These are phyloP conservation scores for Lasiurus borealis DNA, from an alignment of 2,113 vertebrate genomes.

Conservation along the genomic window DNA sequence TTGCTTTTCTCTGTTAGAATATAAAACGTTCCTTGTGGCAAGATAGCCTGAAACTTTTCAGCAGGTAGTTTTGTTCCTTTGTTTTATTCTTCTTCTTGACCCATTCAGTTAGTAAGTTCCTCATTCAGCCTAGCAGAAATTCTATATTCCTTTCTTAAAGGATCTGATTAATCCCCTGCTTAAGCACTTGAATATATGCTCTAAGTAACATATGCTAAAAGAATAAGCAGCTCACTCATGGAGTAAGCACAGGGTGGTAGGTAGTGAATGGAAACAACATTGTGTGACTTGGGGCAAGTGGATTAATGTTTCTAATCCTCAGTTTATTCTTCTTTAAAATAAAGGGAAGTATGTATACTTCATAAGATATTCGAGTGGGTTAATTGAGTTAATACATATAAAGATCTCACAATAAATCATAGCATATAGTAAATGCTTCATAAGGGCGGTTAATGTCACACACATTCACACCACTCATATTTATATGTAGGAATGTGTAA, in stretches of 20 bases:
- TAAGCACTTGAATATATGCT: not conserved
- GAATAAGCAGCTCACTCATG: not conserved
- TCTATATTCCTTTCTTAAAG: not conserved
- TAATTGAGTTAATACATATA: not conserved
- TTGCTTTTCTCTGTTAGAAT: not conserved
- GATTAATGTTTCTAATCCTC: not conserved
- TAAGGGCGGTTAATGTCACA: not conserved
- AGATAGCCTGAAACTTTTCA: not conserved
- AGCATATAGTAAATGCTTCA: not conserved
- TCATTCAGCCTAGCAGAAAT: not conserved
- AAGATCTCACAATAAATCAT: not conserved
- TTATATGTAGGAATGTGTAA: not conserved
- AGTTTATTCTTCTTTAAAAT: not conserved
- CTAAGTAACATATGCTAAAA: not conserved
- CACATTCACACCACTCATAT: not conserved
- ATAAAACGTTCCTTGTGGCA: not conserved
- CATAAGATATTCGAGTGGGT: not conserved
- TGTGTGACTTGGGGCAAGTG: not conserved
- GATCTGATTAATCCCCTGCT: not conserved
- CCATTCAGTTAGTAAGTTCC: not conserved
- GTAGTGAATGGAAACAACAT: not conserved
- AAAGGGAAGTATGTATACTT: not conserved
- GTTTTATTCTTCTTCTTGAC: not conserved
- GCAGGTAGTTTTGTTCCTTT: not conserved
- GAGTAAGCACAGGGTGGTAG: not conserved